A percentile compares a stretch with the other conserved stretches of the same genome.
These are phyloP conservation scores for Parasteatoda lunata DNA, from an alignment of 2,888 invertebrate species.

Conservation along the genomic window DNA sequence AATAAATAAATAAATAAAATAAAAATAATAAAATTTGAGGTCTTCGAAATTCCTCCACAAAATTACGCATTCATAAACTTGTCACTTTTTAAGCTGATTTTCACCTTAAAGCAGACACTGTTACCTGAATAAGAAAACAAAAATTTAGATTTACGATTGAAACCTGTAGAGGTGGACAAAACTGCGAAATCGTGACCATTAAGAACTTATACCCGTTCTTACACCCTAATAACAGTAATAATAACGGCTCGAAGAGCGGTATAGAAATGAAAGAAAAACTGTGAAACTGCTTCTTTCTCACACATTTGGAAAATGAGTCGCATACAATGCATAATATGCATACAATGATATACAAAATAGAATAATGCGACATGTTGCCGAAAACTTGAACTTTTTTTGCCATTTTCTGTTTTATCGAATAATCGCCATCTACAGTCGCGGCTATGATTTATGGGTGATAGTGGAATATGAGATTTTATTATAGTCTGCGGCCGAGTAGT, in stretches of 20 bases:
- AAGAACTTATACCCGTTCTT: slow-evolving; percentile 39
- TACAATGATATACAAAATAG: slow-evolving; percentile 67
- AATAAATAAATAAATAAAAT: no score
- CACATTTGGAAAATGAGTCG: slow-evolving; percentile 59
- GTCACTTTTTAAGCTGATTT: no score
- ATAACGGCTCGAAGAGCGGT: slow-evolving; percentile 31
- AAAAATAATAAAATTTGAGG: no score
- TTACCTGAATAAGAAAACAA: no score
- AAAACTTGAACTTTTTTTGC: slow-evolving; percentile 58
- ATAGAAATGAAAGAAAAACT: not conserved
- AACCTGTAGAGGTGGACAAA: slow-evolving; percentile 35
- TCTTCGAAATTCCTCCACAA: no score
- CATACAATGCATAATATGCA: slow-evolving; percentile 65
- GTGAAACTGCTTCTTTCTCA: slow-evolving; percentile 18
- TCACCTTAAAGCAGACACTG: no score
- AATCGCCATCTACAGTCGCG: no score
- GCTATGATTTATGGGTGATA: no score
- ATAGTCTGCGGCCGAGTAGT: not conserved
- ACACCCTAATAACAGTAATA: slow-evolving; percentile 60
- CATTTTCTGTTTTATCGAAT: slow-evolving; percentile 34
- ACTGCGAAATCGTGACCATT: slow-evolving; percentile 51
- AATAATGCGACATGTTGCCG: slow-evolving; percentile 27
- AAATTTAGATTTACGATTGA: not conserved
- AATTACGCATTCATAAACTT: no score
- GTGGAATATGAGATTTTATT: not conserved